phyloP scores from a whole-genome alignment of 2,888 invertebrate genomes.

The Fabriciana adippe region DNA sequence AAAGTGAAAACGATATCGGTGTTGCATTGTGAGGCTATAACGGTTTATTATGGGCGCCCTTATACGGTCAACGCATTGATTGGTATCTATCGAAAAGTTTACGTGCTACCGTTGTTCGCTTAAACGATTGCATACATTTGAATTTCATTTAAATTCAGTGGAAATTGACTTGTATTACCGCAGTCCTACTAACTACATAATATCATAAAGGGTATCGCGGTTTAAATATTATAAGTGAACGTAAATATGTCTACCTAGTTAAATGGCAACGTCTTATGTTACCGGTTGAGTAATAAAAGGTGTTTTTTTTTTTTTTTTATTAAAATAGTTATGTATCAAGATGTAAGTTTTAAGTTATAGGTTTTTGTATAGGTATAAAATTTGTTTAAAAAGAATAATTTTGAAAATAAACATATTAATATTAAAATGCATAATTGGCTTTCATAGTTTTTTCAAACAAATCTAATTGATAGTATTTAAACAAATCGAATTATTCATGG shows the following conservation, averaged over 20 bases:
- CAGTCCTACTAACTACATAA: constrained; percentile 21
- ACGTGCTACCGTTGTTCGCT: constrained; percentile 45
- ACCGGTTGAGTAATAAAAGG: not conserved
- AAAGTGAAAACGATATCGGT: constrained; percentile 62
- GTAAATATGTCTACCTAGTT: constrained; percentile 1
- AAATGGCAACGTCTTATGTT: not conserved
- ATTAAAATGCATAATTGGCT: too few species aligned
- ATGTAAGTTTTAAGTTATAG: too few species aligned
- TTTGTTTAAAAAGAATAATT: not conserved
- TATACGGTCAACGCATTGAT: constrained; percentile 46
- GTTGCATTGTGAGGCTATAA: constrained; percentile 49
- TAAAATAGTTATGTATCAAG: too few species aligned
- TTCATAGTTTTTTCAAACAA: too few species aligned
- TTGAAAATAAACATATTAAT: too few species aligned
- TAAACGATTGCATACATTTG: constrained; percentile 40
- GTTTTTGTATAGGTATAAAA: too few species aligned
- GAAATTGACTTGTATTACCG: constrained; percentile 37
- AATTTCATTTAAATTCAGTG: constrained; percentile 32
- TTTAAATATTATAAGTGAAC: constrained; percentile 1
- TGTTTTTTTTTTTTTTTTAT: not conserved
- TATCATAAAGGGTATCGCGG: constrained; percentile 16
- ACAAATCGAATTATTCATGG: not conserved
- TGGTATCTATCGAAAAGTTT: constrained; percentile 45
- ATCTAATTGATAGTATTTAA: too few species aligned
- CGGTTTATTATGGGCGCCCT: constrained; percentile 46